Conservation (phyloP, 2,113 vertebrate genomes). For the Engystomops pustulosus region DNA sequence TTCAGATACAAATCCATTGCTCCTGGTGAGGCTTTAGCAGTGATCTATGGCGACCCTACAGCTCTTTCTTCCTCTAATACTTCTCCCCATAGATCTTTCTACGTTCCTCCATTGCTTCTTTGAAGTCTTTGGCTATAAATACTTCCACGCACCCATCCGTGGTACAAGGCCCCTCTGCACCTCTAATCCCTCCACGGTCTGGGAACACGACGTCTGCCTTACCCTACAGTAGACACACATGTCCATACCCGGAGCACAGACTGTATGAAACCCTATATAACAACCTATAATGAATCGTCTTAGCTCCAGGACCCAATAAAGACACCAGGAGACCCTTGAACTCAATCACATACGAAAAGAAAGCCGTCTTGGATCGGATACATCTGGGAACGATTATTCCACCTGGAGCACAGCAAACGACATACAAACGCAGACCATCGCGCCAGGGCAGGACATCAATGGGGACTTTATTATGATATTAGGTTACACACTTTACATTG, state of each 20-base stretch:
- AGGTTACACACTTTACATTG: slow-evolving; percentile 50
- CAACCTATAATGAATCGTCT: not conserved
- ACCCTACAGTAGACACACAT: not conserved
- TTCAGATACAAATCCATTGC: not conserved
- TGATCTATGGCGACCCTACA: not conserved
- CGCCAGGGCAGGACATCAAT: not conserved
- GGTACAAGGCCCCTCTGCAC: not conserved
- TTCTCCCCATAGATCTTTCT: slow-evolving; percentile 20
- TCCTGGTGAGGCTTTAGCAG: not conserved
- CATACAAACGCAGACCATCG: not conserved
- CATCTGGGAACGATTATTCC: slow-evolving; percentile 40
- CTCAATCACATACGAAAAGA: not conserved
- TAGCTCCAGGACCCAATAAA: slow-evolving; percentile 20
- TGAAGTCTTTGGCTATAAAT: slow-evolving; percentile 29
- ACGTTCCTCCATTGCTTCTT: not conserved
- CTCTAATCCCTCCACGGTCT: not conserved
- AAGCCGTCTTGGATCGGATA: not conserved
- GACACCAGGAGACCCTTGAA: slow-evolving; percentile 34
- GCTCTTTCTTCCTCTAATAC: slow-evolving; percentile 16
- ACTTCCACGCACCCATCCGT: not conserved
- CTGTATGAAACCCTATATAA: not conserved
- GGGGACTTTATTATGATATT: slow-evolving; percentile 30
- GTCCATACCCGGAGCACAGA: not conserved
- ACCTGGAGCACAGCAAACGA: slow-evolving; percentile 36
- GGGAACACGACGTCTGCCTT: not conserved